Evolutionary conservation across 2,113 vertebrate genomes (phyloP).

Genomic region (Melanerpes aurifrons): DNA sequence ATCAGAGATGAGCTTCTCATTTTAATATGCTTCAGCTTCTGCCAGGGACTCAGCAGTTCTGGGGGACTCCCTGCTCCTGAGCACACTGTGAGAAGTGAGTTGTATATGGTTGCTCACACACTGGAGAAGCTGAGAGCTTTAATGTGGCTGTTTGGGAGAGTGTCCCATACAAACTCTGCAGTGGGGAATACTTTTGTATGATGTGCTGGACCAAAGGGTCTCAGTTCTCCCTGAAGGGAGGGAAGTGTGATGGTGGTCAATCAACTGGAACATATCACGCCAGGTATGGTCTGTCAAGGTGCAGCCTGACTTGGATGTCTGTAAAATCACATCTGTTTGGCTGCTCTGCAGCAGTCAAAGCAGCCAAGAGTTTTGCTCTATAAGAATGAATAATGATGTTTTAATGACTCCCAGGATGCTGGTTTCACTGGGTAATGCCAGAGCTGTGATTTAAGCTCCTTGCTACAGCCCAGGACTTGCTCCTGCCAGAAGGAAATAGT

Average conservation of each 20-base stretch:
- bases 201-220: background rate
- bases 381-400: background rate
- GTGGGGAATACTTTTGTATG: rapidly evolving
- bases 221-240: background rate
- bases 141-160: background rate
- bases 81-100: rapidly evolving
- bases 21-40: background rate
- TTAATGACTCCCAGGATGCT: rapidly evolving
- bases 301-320: no score
- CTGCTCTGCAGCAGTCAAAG: background rate
- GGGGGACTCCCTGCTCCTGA: background rate
- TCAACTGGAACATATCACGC: rapidly evolving
- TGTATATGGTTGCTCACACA: rapidly evolving
- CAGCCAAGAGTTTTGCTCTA: background rate
- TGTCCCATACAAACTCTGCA: background rate
- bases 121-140: background rate
- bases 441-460: background rate
- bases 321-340: background rate
- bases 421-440: background rate
- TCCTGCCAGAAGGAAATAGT: background rate
- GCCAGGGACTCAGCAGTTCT: background rate
- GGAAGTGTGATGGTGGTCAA: background rate
- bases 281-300: background rate
- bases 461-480: background rate
- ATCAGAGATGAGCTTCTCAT: background rate